These are phyloP conservation scores for Caenorhabditis zanzibari DNA, from an alignment of 2,888 invertebrate species.

Conservation along the genomic window DNA sequence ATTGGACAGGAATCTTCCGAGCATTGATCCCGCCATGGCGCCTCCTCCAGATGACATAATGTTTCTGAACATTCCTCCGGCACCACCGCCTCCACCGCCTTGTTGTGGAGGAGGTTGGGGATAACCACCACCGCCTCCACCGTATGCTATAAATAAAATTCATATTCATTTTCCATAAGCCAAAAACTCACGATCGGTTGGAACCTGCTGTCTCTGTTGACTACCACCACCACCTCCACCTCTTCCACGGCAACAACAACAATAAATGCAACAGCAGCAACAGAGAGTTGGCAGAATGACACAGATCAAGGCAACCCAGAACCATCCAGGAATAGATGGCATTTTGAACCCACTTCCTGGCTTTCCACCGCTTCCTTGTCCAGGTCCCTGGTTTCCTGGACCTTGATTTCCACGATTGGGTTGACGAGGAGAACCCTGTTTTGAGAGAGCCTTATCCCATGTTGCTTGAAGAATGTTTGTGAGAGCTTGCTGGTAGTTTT, in stretches of 20 bases:
- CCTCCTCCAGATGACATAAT: slow-evolving; percentile 69
- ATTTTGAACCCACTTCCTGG: slow-evolving; percentile 57
- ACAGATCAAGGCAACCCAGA: slow-evolving; percentile 75
- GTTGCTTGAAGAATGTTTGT: slow-evolving; percentile 76
- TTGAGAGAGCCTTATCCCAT: slow-evolving; percentile 76
- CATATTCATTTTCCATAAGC: not conserved
- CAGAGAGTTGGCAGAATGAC: slow-evolving; percentile 78
- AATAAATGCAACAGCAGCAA: slow-evolving; percentile 80
- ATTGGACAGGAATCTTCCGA: slow-evolving; percentile 67
- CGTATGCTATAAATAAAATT: slow-evolving; percentile 5
- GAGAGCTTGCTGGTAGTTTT: slow-evolving; percentile 76
- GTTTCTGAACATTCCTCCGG: slow-evolving; percentile 55
- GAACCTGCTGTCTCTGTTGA: slow-evolving; percentile 68
- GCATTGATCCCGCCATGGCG: slow-evolving; percentile 70
- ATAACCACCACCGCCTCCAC: slow-evolving; percentile 58
- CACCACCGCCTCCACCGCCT: slow-evolving; percentile 46
- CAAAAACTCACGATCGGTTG: slow-evolving; percentile 52
- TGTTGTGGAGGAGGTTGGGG: slow-evolving; percentile 48
- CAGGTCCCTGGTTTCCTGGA: slow-evolving; percentile 43
- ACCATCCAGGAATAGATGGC: slow-evolving; percentile 71
- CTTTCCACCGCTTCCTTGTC: slow-evolving; percentile 42
- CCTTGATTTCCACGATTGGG: slow-evolving; percentile 55
- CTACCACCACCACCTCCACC: slow-evolving; percentile 68
- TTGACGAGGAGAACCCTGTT: slow-evolving; percentile 72
- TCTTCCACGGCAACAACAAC: slow-evolving; percentile 79